Conservation (phyloP, 2,113 vertebrate genomes). For the Oncorhynchus masou region DNA sequence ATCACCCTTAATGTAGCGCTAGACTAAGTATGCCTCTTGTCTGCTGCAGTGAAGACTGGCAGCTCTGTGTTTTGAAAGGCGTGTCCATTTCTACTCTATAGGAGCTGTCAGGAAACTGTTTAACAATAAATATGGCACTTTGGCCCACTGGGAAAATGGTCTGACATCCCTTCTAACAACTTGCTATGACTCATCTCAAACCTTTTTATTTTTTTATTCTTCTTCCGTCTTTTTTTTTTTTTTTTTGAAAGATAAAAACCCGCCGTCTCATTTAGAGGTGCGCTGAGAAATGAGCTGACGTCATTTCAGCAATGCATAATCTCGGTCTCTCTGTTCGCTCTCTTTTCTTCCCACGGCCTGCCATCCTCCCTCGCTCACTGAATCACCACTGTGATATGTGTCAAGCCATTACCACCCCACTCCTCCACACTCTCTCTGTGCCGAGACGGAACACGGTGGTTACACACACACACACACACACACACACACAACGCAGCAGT, state of each 20-base stretch:
- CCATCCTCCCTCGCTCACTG: slow-evolving; percentile 57
- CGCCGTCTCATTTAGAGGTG: slow-evolving; percentile 57
- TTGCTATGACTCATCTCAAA: slow-evolving; percentile 5
- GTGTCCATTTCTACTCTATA: not conserved
- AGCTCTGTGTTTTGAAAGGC: not conserved
- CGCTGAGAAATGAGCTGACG: slow-evolving; percentile 70
- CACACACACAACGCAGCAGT: not conserved
- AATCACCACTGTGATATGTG: slow-evolving; percentile 72
- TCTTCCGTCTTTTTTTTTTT: not conserved
- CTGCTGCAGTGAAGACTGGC: not conserved
- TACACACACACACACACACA: not conserved
- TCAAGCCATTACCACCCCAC: slow-evolving; percentile 62
- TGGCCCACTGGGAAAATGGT: slow-evolving; percentile 27
- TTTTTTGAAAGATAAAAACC: slow-evolving; percentile 43
- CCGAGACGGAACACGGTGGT: slow-evolving; percentile 24
- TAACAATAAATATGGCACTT: slow-evolving; percentile 20
- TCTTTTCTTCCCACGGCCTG: slow-evolving; percentile 32
- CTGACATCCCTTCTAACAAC: slow-evolving; percentile 24
- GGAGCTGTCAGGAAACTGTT: slow-evolving; percentile 12
- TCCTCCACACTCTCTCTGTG: slow-evolving; percentile 54
- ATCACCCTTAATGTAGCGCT: too few species aligned
- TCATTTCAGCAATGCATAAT: slow-evolving; percentile 62
- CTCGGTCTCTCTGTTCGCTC: slow-evolving; percentile 39
- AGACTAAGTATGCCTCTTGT: too few species aligned
- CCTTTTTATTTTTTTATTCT: slow-evolving; percentile 1